phyloP scores from a whole-genome alignment of 2,888 invertebrate genomes.

The Neelides folsomi region DNA sequence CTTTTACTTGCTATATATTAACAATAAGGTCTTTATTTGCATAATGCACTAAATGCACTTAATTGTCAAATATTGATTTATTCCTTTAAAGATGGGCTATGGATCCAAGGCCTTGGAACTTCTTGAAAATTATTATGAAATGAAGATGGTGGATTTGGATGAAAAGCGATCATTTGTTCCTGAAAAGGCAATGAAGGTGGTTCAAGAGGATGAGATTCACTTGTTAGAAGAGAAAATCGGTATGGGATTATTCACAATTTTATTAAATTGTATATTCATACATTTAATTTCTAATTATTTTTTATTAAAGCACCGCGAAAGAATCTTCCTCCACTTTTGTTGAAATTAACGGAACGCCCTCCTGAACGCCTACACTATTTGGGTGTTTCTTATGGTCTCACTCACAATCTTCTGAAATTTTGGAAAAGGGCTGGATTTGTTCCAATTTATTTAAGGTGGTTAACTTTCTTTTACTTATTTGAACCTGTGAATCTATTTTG shows the following conservation, averaged over 20 bases:
- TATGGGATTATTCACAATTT: slow-evolving; percentile 34
- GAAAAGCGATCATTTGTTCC: slow-evolving; percentile 38
- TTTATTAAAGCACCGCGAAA: slow-evolving; percentile 49
- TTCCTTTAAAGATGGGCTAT: slow-evolving; percentile 74
- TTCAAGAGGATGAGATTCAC: slow-evolving; percentile 47
- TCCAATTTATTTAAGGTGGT: slow-evolving; percentile 75
- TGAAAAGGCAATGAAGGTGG: slow-evolving; percentile 41
- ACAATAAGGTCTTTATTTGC: not conserved
- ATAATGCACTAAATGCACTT: not conserved
- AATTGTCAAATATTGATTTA: slow-evolving; percentile 9
- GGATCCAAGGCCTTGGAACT: slow-evolving; percentile 74
- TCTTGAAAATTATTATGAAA: slow-evolving; percentile 75
- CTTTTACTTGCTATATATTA: not conserved
- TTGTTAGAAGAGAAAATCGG: slow-evolving; percentile 58
- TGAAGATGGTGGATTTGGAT: slow-evolving; percentile 58
- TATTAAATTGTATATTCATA: not conserved
- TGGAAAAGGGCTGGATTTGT: slow-evolving; percentile 72
- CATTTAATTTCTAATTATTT: not conserved
- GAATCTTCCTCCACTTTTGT: slow-evolving; percentile 73
- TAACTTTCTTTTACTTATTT: too few relatives aligned
- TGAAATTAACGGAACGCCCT: slow-evolving; percentile 67
- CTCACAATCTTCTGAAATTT: slow-evolving; percentile 75
- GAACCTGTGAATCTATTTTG: too few relatives aligned
- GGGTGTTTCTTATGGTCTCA: slow-evolving; percentile 87
- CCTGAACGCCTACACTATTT: slow-evolving; percentile 82